These are phyloP conservation scores for Mola mola DNA, from an alignment of 2,113 vertebrate genomes.

Conservation along the genomic window DNA sequence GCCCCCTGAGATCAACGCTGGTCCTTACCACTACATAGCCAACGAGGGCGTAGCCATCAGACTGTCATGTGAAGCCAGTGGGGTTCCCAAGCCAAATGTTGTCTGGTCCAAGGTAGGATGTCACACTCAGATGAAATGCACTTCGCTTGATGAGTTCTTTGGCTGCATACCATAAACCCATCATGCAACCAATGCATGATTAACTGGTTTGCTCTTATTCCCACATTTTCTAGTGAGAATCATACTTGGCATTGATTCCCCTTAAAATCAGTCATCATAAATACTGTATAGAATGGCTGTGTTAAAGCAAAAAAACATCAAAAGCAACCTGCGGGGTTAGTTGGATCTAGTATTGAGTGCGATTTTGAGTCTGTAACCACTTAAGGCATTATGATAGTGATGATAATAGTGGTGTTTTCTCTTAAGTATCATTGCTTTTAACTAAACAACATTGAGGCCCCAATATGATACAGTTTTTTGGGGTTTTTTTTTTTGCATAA, in stretches of 20 bases:
- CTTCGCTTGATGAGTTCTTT: slow-evolving; percentile 34
- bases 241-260: slow-evolving; percentile 26
- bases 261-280: slow-evolving; percentile 30
- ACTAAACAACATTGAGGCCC: too few relatives aligned
- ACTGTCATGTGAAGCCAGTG: slow-evolving; percentile 83
- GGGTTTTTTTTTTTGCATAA: slow-evolving; percentile 3
- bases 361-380: slow-evolving; percentile 1
- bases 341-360: not conserved
- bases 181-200: slow-evolving; percentile 21
- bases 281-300: not conserved
- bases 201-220: slow-evolving; percentile 23
- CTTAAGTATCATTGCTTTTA: not conserved
- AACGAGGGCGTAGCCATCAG: slow-evolving; percentile 82
- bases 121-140: slow-evolving; percentile 22
- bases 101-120: slow-evolving; percentile 89
- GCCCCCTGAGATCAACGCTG: slow-evolving; percentile 87
- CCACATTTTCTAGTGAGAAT: slow-evolving; percentile 28
- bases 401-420: not conserved
- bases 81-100: slow-evolving; percentile 84
- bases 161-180: slow-evolving; percentile 20
- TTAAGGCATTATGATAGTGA: not conserved
- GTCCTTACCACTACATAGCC: slow-evolving; percentile 83
- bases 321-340: not conserved
- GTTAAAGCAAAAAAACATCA: slow-evolving; percentile 15
- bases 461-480: too few relatives aligned